Evolutionary conservation across 1,140 invertebrate genomes (phyloP), one percentile per base, ranked within the genome.

Genomic region (Hycleus phaleratus): DNA sequence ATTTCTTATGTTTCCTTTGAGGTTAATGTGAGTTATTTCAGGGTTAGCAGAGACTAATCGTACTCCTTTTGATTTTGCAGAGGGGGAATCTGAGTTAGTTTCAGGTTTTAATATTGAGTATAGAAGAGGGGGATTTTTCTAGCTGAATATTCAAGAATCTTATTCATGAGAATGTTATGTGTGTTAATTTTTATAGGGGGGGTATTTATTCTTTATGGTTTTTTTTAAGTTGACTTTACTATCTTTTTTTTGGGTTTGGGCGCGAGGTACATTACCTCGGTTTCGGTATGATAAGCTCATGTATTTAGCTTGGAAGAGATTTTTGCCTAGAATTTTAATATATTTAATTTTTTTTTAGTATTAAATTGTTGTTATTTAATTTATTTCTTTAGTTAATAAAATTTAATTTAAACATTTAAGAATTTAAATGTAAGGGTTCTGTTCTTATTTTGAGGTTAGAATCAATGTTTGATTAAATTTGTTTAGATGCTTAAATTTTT

Each of bases 31-130:
- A 67, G 75, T 84, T 65, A 70, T 76, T 64, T 81, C 79, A 62
- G 76, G 74, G 63, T 77, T 87, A 72, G 83, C 82, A 49, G 85
- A 88, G 73, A 83, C 80, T 66, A 87, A 87, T 80, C 85, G 85
- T 0, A 81, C 81, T 68, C 84, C 84, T 59, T 87, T 87, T 85
- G 85, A 88, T 85, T 87, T 88, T 80, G 78, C 82, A 66, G 85
- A 88, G 67, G 82, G 83, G 0, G 84, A 88, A 70, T 85, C 81
- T 46, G 85, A 88, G 71, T 79, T 88, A 77, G 83, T 88, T 66
- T 88, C 82, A 26, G 85, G 85, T 7, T 88, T 84, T 85, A 87
- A 88, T 82, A 74, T 82, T 69, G 85, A 32, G 26, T 32, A 32
- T 6, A 32, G 26, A 75, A 78, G 78, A 70, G 76, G 77, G 0